phyloP scores from a whole-genome alignment of 2,888 invertebrate genomes.

The Sarcophaga rosellei region DNA sequence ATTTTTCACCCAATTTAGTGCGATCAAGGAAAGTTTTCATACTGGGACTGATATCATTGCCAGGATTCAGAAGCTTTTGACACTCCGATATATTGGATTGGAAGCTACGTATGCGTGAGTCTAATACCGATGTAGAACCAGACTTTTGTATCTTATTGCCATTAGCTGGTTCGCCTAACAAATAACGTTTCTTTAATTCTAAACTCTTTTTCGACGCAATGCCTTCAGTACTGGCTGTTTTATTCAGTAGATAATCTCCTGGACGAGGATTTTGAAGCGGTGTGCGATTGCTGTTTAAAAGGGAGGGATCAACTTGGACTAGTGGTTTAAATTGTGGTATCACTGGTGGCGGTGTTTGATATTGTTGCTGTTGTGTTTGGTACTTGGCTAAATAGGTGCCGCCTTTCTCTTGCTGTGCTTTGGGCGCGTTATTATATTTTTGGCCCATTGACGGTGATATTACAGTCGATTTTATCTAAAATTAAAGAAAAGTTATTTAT shows the following conservation, averaged over 20 bases:
- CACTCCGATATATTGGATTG: conserved; percentile 93
- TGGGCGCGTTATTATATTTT: conserved; percentile 70
- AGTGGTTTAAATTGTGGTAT: conserved; percentile 80
- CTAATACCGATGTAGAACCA: conserved; percentile 91
- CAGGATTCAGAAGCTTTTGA: conserved; percentile 92
- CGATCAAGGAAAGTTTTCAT: conserved; percentile 86
- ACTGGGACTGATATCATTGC: conserved; percentile 86
- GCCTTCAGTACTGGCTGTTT: conserved; percentile 93
- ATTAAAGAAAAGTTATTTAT: neutral
- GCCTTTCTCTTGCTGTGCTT: conserved; percentile 68
- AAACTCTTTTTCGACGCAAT: conserved; percentile 93
- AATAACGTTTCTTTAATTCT: conserved; percentile 92
- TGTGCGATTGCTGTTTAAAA: conserved; percentile 77
- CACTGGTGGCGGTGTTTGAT: conserved; percentile 70
- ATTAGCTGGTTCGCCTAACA: conserved; percentile 87
- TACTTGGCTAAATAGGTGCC: conserved; percentile 77
- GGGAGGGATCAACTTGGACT: conserved; percentile 81
- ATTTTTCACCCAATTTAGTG: conserved; percentile 75
- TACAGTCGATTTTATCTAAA: conserved; percentile 78
- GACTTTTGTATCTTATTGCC: conserved; percentile 90
- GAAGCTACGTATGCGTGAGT: conserved; percentile 91
- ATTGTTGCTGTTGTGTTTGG: conserved; percentile 70
- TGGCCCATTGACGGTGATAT: conserved; percentile 73
- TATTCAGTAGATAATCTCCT: conserved; percentile 90
- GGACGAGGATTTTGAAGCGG: conserved; percentile 84